Percentiles rank a stretch among this genome's conserved stretches.
These are phyloP conservation scores for Globodera rostochiensis DNA, from an alignment of 1,140 invertebrate genomes.

Conservation along the genomic window DNA sequence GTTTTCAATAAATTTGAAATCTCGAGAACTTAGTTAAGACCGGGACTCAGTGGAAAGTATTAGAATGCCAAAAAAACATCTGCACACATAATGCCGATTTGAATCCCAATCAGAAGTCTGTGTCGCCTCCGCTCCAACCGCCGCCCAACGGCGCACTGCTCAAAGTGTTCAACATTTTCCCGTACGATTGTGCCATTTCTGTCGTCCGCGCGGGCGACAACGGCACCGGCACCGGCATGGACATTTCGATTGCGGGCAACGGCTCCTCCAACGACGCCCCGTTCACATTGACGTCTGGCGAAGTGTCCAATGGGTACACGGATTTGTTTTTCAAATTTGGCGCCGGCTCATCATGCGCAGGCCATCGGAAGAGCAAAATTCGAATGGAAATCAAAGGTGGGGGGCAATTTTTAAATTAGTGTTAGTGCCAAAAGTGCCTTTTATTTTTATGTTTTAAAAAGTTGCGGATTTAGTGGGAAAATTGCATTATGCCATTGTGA, in stretches of 20 bases:
- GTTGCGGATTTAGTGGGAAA: not conserved
- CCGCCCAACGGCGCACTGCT: slow-evolving; percentile 12
- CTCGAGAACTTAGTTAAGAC: no score
- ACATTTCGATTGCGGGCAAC: slow-evolving; percentile 4
- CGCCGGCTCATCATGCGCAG: slow-evolving; percentile 1
- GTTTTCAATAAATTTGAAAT: no score
- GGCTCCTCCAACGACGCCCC: not conserved
- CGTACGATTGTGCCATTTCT: slow-evolving; percentile 18
- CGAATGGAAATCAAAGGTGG: slow-evolving; percentile 13
- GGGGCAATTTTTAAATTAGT: no score
- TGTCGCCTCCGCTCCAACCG: slow-evolving; percentile 9
- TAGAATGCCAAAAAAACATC: no score
- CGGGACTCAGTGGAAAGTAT: no score
- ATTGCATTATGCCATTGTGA: slow-evolving; percentile 19
- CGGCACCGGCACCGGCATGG: not conserved
- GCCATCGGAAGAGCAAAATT: slow-evolving; percentile 10
- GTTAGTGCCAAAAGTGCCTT: not conserved
- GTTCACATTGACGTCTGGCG: slow-evolving; percentile 11
- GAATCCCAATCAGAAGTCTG: not conserved
- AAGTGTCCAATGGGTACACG: slow-evolving; percentile 17
- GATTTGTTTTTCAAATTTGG: slow-evolving; percentile 29
- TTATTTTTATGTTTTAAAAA: not conserved
- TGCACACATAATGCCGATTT: not conserved
- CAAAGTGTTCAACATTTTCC: slow-evolving; percentile 30
- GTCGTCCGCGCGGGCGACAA: not conserved